A percentile compares a stretch with the other conserved stretches of the same genome.
phyloP scores from a whole-genome alignment of 2,888 invertebrate species.

The Cheilosia urbana region DNA sequence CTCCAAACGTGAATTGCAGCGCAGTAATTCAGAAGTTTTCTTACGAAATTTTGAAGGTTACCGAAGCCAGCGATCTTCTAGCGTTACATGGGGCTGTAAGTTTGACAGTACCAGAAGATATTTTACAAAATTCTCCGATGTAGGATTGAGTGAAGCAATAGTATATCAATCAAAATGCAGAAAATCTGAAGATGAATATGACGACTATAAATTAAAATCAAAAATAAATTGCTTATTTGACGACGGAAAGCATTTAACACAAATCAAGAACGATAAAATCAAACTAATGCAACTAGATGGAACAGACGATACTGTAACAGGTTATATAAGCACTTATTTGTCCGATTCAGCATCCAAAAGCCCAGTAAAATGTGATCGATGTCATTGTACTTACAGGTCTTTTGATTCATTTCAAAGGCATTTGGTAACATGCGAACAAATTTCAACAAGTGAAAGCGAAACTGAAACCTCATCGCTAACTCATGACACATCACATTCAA shows the following conservation, averaged over 20 bases:
- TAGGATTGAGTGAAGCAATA: slow-evolving; percentile 80
- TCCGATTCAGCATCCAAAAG: slow-evolving; percentile 82
- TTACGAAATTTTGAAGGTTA: slow-evolving; percentile 80
- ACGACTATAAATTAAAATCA: background rate
- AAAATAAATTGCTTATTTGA: background rate
- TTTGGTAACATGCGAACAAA: slow-evolving; percentile 90
- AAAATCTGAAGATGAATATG: background rate
- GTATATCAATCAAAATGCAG: slow-evolving; percentile 73
- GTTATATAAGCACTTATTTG: slow-evolving; percentile 81
- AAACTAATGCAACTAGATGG: slow-evolving; percentile 89
- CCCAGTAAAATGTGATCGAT: slow-evolving; percentile 92
- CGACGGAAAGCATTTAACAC: slow-evolving; percentile 1
- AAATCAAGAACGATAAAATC: slow-evolving; percentile 76
- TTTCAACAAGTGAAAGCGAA: slow-evolving; percentile 92
- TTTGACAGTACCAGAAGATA: slow-evolving; percentile 89
- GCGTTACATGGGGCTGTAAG: slow-evolving; percentile 89
- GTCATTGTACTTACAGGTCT: slow-evolving; percentile 93
- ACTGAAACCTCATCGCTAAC: slow-evolving; percentile 87
- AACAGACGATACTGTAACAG: slow-evolving; percentile 87
- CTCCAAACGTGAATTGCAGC: slow-evolving; percentile 86
- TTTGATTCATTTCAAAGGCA: slow-evolving; percentile 92
- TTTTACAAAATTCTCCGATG: slow-evolving; percentile 84
- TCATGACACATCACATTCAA: slow-evolving; percentile 80
- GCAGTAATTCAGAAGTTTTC: slow-evolving; percentile 88
- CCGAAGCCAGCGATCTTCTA: slow-evolving; percentile 87